Conservation (phyloP, 2,113 vertebrate species). For the Corydoras sp. region DNA sequence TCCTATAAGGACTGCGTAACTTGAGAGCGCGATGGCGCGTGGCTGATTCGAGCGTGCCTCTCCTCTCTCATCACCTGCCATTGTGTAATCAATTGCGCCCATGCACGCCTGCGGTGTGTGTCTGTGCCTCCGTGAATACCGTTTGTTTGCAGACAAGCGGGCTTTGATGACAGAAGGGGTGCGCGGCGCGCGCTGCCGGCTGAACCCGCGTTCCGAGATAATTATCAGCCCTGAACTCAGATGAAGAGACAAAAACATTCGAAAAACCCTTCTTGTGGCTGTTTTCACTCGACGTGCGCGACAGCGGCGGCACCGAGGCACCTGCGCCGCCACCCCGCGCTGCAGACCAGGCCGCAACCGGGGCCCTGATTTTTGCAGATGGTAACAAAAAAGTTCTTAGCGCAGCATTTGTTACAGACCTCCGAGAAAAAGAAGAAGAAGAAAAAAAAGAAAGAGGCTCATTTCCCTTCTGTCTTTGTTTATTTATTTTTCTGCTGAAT, state of each 20-base stretch:
- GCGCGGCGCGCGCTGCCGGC: neutral
- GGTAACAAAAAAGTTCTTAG: conserved; percentile 62
- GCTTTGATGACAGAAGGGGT: conserved; percentile 57
- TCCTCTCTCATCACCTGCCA: conserved; percentile 18
- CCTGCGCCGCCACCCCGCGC: conserved; percentile 9
- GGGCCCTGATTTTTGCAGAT: conserved; percentile 61
- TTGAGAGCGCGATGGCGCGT: neutral
- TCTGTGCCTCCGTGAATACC: conserved; percentile 58
- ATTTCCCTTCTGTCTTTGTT: conserved; percentile 56
- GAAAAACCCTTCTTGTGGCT: neutral
- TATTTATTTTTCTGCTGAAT: conserved; percentile 67
- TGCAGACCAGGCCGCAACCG: conserved; percentile 17
- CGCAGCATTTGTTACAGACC: conserved; percentile 51
- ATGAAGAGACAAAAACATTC: conserved; percentile 18
- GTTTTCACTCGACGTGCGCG: neutral
- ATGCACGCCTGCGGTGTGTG: conserved; percentile 31
- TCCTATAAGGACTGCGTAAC: neutral
- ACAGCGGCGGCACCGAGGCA: neutral
- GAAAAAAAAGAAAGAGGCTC: conserved; percentile 44
- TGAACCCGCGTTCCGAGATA: conserved; percentile 7
- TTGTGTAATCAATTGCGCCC: conserved; percentile 36
- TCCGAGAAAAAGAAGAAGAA: neutral
- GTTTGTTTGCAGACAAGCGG: conserved; percentile 69
- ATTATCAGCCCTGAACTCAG: conserved; percentile 17
- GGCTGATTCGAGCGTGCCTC: neutral